phyloP scores from a whole-genome alignment of 2,113 vertebrate species.

The Triplophysa tibetana region DNA sequence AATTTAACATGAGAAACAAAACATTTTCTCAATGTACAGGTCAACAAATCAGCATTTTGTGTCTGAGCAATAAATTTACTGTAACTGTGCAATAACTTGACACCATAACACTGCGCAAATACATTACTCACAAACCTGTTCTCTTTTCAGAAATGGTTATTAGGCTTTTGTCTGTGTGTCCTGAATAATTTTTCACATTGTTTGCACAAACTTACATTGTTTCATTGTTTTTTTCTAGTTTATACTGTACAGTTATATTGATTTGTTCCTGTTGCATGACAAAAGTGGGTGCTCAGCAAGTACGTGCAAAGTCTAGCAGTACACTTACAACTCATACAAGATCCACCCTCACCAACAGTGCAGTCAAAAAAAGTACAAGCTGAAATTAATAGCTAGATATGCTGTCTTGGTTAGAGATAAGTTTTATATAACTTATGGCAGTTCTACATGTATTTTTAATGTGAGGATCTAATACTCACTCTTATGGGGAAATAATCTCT shows the following conservation, averaged over 20 bases:
- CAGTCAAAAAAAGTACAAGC: no score
- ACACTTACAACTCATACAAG: conserved; percentile 5
- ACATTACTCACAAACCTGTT: no score
- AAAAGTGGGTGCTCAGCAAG: not conserved
- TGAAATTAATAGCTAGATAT: conserved; percentile 38
- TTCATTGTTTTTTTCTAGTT: not conserved
- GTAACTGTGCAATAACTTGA: not conserved
- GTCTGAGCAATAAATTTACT: not conserved
- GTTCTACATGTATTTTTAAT: not conserved
- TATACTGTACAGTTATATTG: not conserved
- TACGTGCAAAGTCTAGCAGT: conserved; percentile 50
- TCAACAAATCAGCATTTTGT: conserved; percentile 9
- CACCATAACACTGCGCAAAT: no score
- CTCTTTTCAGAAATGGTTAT: not conserved
- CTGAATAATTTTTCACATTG: not conserved
- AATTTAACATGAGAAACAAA: not conserved
- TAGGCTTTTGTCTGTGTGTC: not conserved
- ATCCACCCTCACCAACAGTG: conserved; percentile 20
- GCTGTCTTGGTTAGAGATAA: not conserved
- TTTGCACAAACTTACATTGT: not conserved
- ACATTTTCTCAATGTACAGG: not conserved
- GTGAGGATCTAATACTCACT: conserved; percentile 70
- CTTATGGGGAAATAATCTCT: conserved; percentile 94
- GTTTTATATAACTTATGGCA: not conserved
- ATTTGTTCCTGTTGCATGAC: not conserved